Evolutionary conservation across 2,113 vertebrate species (phyloP).

Genomic region (Urocolius indicus): DNA sequence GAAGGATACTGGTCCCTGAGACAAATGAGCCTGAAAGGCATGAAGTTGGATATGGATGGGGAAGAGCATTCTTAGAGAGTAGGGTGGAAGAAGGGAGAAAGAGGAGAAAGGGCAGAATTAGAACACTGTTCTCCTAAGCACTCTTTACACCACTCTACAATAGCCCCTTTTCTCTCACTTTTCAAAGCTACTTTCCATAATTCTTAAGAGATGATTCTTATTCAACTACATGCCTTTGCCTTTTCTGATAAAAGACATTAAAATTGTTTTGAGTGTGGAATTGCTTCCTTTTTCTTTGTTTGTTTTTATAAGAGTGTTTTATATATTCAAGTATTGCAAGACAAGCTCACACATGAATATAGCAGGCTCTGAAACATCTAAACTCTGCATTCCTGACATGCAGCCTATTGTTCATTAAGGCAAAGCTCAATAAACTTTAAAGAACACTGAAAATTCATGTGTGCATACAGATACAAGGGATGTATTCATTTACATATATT

Average conservation of each 20-base stretch:
- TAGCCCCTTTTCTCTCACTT: background rate
- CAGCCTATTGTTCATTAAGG: background rate
- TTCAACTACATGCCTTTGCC: background rate
- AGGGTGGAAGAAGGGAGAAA: background rate
- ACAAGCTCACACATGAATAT: background rate
- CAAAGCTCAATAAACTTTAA: background rate
- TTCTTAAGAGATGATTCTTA: background rate
- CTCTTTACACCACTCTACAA: background rate
- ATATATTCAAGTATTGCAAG: background rate
- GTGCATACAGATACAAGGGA: background rate
- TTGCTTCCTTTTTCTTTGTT: background rate
- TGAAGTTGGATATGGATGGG: background rate
- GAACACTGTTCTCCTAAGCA: background rate
- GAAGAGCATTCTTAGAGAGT: background rate
- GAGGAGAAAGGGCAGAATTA: background rate
- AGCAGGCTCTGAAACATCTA: background rate
- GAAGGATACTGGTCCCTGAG: background rate
- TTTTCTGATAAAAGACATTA: background rate
- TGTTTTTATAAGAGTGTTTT: background rate
- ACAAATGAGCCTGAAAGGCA: background rate
- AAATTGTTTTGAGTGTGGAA: background rate
- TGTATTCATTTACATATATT: background rate
- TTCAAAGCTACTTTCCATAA: background rate
- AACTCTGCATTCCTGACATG: background rate
- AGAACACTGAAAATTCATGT: background rate